Base-by-base conservation (phyloP, 2,888 invertebrate species). In the Apamea crenata region DNA sequence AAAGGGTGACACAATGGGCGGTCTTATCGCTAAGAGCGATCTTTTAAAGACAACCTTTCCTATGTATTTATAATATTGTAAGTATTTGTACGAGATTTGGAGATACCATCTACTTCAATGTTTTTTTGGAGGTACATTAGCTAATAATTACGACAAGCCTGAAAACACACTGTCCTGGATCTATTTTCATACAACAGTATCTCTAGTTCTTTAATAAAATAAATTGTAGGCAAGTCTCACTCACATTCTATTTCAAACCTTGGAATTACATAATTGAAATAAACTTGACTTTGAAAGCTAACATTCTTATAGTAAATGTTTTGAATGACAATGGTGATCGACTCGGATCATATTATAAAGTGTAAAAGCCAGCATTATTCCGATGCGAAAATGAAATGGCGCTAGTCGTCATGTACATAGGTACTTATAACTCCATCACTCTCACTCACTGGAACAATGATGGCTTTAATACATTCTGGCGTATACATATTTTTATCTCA, bases 381-480 rank as follows among this genome's bases (percentile, higher is more conserved):
- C 50, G 3, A 36, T n/a, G 14, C n/a, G 29, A 21, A 79, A 79
- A 44, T 80, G n/a, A 40, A 50, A 61, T n/a, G 40, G 78, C 5
- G 2, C 10, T 77, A 61, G 36, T 36, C 18, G 8, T 14, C 12
- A 10, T 10, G 18, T 53, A n/a, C n/a, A n/a, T n/a, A 59, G 14
- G 16, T 61, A 29, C 2, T 3, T 16, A 32, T 32, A 65, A 14
- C 32, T 32, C 18, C 16, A 32, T 65, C 32, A n/a, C 44, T 53
- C 16, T 36, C 65, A 66, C 78, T 36, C 44, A 66, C 7, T 53
- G 50, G 6, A 65, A 44, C 2, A 25, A 32, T 63, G 10, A 36
- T 29, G n/a, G 14, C n/a, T 74, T 6, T 29, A 25, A 56, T 2
- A 56, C 29, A 44, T 72, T 32, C n/a, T 47, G 32, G 6, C 12